These are phyloP conservation scores for Tokudaia muenninki DNA, from an alignment of 2,797 vertebrate species.

Conservation along the genomic window DNA sequence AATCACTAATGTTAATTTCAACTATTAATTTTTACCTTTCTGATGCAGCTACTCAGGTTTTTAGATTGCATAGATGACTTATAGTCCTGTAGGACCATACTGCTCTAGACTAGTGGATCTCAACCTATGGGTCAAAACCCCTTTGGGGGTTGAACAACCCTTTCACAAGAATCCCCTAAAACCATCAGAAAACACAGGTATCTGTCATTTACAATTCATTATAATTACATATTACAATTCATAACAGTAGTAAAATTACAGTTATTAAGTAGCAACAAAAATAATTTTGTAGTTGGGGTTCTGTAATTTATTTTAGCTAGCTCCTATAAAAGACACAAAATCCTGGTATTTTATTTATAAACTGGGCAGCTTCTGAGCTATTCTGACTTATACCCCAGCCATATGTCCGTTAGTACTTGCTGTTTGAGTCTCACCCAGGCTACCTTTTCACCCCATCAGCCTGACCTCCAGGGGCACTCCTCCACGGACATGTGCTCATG, in stretches of 20 bases:
- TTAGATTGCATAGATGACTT: not conserved
- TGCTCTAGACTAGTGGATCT: not conserved
- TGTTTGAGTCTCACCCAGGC: no score
- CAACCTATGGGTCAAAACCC: not conserved
- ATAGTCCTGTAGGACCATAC: not conserved
- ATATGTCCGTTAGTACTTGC: no score
- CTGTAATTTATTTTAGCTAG: no score
- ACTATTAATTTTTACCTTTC: not conserved
- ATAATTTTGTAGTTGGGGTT: not conserved
- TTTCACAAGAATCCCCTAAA: not conserved
- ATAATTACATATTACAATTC: not conserved
- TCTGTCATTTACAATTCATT: no score
- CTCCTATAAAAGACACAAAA: no score
- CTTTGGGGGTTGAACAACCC: not conserved
- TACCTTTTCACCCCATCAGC: no score
- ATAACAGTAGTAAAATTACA: not conserved
- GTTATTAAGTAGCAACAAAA: not conserved
- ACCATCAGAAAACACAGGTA: not conserved
- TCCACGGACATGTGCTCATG: no score
- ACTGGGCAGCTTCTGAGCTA: no score
- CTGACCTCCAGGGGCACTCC: no score
- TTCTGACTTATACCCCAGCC: no score
- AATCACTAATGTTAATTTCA: constrained; percentile 34
- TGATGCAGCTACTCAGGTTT: not conserved
- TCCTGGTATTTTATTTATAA: no score